A percentile compares a stretch with the other conserved stretches of the same genome.
Conservation (phyloP, 1,140 invertebrate genomes). For the Eumaeus atala region DNA sequence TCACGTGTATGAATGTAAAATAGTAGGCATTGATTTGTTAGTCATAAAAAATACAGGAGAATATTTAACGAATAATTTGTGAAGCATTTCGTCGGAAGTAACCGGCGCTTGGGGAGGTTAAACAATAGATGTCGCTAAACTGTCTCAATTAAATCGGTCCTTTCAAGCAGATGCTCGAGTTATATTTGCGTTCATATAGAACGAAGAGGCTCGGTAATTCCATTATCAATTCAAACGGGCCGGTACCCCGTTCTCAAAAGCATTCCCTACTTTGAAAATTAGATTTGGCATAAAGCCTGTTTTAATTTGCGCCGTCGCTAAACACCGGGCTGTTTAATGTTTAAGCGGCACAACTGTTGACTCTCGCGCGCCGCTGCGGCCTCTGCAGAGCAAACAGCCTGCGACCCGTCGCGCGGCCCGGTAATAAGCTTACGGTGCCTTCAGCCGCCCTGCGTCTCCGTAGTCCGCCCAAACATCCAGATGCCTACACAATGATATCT, state of each 20-base stretch:
- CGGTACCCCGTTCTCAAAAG: conserved; percentile 44
- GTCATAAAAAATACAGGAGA: too few species aligned
- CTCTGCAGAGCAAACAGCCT: conserved; percentile 60
- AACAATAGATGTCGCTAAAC: conserved; percentile 1
- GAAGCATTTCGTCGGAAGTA: too few species aligned
- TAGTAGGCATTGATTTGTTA: too few species aligned
- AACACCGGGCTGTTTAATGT: conserved; percentile 68
- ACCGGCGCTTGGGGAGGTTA: too few species aligned
- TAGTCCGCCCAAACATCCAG: too few species aligned
- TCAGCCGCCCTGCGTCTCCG: conserved; percentile 31
- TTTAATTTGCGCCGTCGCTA: conserved; percentile 69
- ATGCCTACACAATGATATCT: too few species aligned
- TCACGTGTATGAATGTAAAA: too few species aligned
- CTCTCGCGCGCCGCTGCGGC: conserved; percentile 42
- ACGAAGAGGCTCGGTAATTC: conserved; percentile 64
- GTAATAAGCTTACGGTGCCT: conserved; percentile 65
- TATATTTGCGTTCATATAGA: conserved; percentile 27
- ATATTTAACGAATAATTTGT: too few species aligned
- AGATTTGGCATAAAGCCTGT: conserved; percentile 72
- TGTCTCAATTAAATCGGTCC: conserved; percentile 14
- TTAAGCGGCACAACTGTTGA: conserved; percentile 64
- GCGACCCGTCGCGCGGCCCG: conserved; percentile 33
- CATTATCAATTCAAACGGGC: conserved; percentile 62
- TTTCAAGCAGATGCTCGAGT: conserved; percentile 16
- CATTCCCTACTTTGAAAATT: conserved; percentile 61